A percentile compares a stretch with the other conserved stretches of the same genome.
Conservation (phyloP, 2,797 vertebrate species). For the Acanthurus tractus region DNA sequence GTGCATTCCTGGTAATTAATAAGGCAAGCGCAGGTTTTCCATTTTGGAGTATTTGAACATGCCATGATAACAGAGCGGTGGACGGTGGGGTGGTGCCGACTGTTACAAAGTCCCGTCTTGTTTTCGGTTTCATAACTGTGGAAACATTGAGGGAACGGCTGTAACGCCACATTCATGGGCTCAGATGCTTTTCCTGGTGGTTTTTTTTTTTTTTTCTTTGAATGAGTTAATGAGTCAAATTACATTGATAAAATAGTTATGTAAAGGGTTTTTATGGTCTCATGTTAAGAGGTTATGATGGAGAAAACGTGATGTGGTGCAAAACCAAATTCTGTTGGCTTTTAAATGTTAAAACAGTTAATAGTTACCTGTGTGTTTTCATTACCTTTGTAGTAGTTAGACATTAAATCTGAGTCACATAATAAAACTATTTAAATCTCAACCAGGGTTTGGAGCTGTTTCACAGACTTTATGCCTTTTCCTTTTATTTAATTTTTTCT, state of each 20-base stretch:
- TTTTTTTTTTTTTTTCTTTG: not conserved
- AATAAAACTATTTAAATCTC: not conserved
- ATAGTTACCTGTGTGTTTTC: not conserved
- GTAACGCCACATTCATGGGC: constrained; percentile 14
- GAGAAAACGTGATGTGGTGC: too few species aligned
- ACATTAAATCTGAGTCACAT: not conserved
- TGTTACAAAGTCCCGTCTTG: constrained; percentile 62
- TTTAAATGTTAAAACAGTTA: not conserved
- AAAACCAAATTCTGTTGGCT: not conserved
- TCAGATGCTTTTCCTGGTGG: not conserved
- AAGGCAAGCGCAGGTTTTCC: constrained; percentile 70
- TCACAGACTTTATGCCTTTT: not conserved
- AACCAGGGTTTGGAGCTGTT: not conserved
- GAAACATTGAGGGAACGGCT: constrained; percentile 42
- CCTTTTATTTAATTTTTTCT: not conserved
- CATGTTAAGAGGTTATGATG: too few species aligned
- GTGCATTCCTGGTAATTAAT: constrained; percentile 74
- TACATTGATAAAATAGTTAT: not conserved
- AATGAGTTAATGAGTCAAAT: not conserved
- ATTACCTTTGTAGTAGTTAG: not conserved
- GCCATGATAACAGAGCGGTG: constrained; percentile 54
- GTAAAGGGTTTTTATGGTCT: too few species aligned
- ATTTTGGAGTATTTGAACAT: constrained; percentile 57
- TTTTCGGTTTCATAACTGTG: constrained; percentile 59
- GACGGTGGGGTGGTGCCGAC: constrained; percentile 40